These are phyloP conservation scores for Drosophila meridiana DNA, from an alignment of 2,888 invertebrate genomes.

Conservation along the genomic window DNA sequence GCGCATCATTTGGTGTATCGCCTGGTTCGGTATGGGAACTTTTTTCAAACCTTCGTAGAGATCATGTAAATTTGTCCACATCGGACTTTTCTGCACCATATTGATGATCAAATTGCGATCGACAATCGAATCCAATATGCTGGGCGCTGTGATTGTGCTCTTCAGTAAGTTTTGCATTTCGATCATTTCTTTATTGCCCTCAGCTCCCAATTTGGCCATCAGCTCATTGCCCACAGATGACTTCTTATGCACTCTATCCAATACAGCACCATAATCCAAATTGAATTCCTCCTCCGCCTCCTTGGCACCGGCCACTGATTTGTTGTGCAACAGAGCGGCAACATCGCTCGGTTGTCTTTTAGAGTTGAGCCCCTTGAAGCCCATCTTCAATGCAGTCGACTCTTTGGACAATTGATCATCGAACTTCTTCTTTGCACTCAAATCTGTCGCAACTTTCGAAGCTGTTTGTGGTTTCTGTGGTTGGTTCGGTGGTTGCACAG, in stretches of 20 bases:
- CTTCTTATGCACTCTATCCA: neutral
- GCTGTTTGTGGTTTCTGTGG: too few relatives aligned
- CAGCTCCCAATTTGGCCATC: neutral
- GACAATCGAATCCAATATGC: slow-evolving; percentile 12
- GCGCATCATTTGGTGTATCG: slow-evolving; percentile 6
- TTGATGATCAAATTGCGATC: slow-evolving; percentile 16
- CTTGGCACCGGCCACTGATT: neutral
- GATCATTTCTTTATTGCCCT: rapidly evolving
- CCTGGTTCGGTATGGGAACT: neutral
- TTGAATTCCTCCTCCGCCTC: neutral
- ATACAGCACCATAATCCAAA: neutral
- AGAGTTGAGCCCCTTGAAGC: neutral
- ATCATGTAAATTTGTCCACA: slow-evolving; percentile 44
- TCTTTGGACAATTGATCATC: neutral
- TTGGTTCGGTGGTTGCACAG: too few relatives aligned
- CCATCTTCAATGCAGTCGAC: neutral
- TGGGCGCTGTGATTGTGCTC: slow-evolving; percentile 27
- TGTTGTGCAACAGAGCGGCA: neutral
- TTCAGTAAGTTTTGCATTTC: slow-evolving; percentile 4
- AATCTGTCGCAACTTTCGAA: neutral
- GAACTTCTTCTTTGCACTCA: neutral
- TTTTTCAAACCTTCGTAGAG: slow-evolving; percentile 35
- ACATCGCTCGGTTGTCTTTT: neutral
- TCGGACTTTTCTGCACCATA: slow-evolving; percentile 35
- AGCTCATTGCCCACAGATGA: neutral